Evolutionary conservation across 2,888 invertebrate species (phyloP).

Genomic region (Megalurothrips usitatus): DNA sequence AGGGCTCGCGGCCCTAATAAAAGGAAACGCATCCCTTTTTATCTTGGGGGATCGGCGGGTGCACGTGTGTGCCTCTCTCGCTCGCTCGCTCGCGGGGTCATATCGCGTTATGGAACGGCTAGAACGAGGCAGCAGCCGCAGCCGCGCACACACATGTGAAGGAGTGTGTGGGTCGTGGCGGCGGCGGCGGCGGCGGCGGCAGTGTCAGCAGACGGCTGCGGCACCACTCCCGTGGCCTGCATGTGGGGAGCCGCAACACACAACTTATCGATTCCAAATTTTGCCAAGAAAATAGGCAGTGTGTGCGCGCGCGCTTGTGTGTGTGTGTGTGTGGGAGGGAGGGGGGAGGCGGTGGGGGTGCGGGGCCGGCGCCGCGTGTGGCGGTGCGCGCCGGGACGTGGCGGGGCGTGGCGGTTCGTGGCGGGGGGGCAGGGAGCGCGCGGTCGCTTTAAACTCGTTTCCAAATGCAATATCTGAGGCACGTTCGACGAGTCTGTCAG

Average conservation of each 20-base stretch:
- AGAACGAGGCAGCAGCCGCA: no score
- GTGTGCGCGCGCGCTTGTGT: neutral
- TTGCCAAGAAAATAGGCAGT: constrained; percentile 19
- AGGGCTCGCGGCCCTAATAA: no score
- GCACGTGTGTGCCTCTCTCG: no score
- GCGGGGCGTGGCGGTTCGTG: neutral
- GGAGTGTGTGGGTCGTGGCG: neutral
- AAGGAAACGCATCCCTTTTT: no score
- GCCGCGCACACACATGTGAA: neutral
- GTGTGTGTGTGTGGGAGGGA: neutral
- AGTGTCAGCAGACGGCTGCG: neutral
- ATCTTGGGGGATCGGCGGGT: no score
- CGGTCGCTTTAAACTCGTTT: constrained; percentile 19
- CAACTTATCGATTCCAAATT: constrained; percentile 25
- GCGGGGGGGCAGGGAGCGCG: no score
- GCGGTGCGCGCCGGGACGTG: neutral
- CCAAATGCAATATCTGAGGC: constrained; percentile 22
- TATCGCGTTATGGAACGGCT: constrained; percentile 9
- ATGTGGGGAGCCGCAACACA: neutral
- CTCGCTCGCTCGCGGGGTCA: neutral
- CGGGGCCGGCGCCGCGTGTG: neutral
- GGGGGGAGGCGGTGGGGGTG: neutral
- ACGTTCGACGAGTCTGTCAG: constrained; percentile 25
- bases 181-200: neutral
- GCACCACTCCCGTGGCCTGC: neutral